phyloP scores from a whole-genome alignment of 2,888 invertebrate genomes.

The Aromia moschata region DNA sequence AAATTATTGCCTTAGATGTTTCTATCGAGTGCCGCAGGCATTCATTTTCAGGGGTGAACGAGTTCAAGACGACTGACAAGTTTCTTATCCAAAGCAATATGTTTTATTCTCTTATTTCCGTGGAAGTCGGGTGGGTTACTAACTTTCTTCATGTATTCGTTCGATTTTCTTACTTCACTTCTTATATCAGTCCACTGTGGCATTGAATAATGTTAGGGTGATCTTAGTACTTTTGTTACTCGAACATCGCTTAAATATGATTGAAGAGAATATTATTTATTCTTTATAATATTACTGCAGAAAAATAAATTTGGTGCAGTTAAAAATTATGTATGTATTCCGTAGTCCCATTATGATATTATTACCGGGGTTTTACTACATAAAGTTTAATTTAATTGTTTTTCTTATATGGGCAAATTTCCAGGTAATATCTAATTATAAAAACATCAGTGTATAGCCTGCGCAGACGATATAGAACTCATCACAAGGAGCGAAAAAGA shows the following conservation, averaged over 20 bases:
- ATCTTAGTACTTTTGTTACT: slow-evolving; percentile 11
- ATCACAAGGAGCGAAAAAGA: too few species aligned
- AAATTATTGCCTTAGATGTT: too few species aligned
- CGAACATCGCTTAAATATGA: slow-evolving; percentile 11
- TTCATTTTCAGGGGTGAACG: slow-evolving; percentile 64
- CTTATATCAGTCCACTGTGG: slow-evolving; percentile 31
- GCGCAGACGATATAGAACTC: too few species aligned
- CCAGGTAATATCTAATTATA: too few species aligned
- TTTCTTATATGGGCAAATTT: too few species aligned
- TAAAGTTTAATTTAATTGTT: too few species aligned
- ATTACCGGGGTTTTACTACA: too few species aligned
- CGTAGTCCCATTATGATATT: too few species aligned
- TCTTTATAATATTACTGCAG: background rate
- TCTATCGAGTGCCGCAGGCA: slow-evolving; percentile 40
- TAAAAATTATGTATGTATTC: too few species aligned
- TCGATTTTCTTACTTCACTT: slow-evolving; percentile 30
- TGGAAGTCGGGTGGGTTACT: slow-evolving; percentile 25
- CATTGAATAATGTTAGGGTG: slow-evolving; percentile 29
- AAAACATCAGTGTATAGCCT: too few species aligned
- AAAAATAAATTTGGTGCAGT: background rate
- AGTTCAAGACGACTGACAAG: slow-evolving; percentile 62
- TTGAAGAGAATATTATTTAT: background rate
- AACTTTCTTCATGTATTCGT: slow-evolving; percentile 30
- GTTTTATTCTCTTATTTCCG: slow-evolving; percentile 62
- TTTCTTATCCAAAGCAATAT: slow-evolving; percentile 63